Conservation (phyloP, 2,113 vertebrate species). For the Protomyctophum bolini region DNA sequence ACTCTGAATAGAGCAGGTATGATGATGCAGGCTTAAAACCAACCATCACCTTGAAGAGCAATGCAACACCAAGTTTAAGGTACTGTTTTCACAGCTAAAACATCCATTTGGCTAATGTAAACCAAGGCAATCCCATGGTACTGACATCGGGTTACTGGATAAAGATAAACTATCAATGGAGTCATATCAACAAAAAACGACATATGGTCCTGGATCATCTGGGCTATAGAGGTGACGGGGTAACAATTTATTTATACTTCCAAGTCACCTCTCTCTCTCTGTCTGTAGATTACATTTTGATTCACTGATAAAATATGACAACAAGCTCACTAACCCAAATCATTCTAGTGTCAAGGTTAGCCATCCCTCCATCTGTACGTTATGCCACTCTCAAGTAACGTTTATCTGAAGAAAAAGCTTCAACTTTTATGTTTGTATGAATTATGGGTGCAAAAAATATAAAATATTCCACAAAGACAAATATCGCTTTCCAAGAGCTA, state of each 20-base stretch:
- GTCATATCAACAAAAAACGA: neutral
- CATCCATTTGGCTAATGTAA: neutral
- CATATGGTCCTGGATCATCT: neutral
- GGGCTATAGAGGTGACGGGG: neutral
- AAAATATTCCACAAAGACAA: no score
- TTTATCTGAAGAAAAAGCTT: neutral
- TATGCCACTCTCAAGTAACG: neutral
- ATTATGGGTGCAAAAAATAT: no score
- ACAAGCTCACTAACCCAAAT: slow-evolving; percentile 44
- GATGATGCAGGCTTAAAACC: neutral
- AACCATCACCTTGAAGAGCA: slow-evolving; percentile 22
- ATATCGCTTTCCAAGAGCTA: no score
- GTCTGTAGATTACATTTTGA: slow-evolving; percentile 40
- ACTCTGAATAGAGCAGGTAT: neutral
- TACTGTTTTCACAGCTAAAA: neutral
- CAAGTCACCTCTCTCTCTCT: neutral
- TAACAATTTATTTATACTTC: neutral
- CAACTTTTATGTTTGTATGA: neutral
- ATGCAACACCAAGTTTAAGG: neutral
- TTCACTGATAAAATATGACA: slow-evolving; percentile 53
- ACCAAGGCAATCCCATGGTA: neutral
- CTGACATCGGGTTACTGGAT: neutral
- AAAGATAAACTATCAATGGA: neutral
- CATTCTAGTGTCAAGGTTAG: neutral
- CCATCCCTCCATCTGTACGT: neutral